Base-by-base conservation (phyloP, 2,113 vertebrate genomes). In the Petromus typicus region DNA sequence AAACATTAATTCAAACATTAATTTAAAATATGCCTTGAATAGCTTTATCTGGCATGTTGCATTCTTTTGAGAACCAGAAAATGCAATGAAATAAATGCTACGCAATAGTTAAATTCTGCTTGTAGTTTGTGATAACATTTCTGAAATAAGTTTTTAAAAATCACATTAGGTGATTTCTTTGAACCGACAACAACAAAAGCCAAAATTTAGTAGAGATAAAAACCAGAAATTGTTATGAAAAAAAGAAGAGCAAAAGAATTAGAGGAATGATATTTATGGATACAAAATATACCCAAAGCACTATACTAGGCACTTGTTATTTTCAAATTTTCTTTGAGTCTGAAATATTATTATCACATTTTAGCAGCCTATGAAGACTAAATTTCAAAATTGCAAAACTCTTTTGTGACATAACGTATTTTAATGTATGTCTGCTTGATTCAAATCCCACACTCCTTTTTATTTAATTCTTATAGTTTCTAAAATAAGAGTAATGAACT, bases 1-100 rank as follows among this genome's bases (percentile, higher is more conserved):
- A 94, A 79, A 96, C 79, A 51, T 82, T 94, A 91, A 71, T 89
- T 95, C 79, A 93, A 89, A 88, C 25, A 57, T 89, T 89, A 93
- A 54, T 59, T 91, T 92, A 63, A 92, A 95, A 56, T 73, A 66
- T 34, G 37, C 14, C 17, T 82, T 59, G 23, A 64, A 40, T 84
- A 85, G 18, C 25, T 94, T 86, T 85, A 82, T 90, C 80, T 87
- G 82, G 59, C 14, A 89, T 18, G 85, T 17, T 51, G 40, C 22
- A 78, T 85, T 95, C 23, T 91, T 89, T 63, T 84, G 45, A 89
- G 88, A 91, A 89, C 69, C 85, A 61, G 11, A 56, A 67, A 81
- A 45, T 88, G 30, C 23, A 76, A 20, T 86, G 45, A 76, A 76
- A 81, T 92, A 71, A 95, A 76, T 80, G 27, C 81, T 67, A 57